A percentile compares a stretch with the other conserved stretches of the same genome.
These are phyloP conservation scores for Tetraneura akinire DNA, from an alignment of 1,140 invertebrate species.

Conservation along the genomic window DNA sequence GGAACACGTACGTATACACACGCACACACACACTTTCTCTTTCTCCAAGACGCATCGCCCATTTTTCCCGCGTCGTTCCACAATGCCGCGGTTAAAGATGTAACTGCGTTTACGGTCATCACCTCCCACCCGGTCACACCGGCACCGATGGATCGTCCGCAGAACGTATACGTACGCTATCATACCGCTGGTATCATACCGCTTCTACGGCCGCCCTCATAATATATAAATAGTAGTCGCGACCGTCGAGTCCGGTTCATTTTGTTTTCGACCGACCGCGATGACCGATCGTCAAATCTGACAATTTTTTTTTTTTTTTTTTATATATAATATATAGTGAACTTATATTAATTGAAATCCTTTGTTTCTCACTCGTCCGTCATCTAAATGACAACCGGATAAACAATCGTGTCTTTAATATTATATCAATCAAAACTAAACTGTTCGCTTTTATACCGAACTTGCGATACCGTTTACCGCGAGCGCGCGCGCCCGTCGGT, in stretches of 20 bases:
- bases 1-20: not conserved
- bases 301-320: not conserved
- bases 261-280: constrained; percentile 20
- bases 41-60: constrained; percentile 5
- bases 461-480: too few species aligned
- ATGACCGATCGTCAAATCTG: not conserved
- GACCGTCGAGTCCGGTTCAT: constrained; percentile 35
- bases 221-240: constrained; percentile 20
- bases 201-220: not conserved
- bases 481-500: too few species aligned
- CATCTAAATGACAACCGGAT: not conserved
- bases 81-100: not conserved
- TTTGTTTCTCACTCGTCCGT: not conserved
- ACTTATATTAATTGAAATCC: too few species aligned
- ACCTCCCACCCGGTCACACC: not conserved
- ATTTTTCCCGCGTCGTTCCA: not conserved
- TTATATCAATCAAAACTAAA: not conserved
- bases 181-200: not conserved
- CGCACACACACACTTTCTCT: constrained; percentile 26
- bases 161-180: too few species aligned
- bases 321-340: too few species aligned
- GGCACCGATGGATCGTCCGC: not conserved
- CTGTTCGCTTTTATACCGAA: too few species aligned
- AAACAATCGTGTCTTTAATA: not conserved
- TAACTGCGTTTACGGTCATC: not conserved